These are phyloP conservation scores for Scaptomyza graminum DNA, from an alignment of 1,140 invertebrate species.

Conservation along the genomic window DNA sequence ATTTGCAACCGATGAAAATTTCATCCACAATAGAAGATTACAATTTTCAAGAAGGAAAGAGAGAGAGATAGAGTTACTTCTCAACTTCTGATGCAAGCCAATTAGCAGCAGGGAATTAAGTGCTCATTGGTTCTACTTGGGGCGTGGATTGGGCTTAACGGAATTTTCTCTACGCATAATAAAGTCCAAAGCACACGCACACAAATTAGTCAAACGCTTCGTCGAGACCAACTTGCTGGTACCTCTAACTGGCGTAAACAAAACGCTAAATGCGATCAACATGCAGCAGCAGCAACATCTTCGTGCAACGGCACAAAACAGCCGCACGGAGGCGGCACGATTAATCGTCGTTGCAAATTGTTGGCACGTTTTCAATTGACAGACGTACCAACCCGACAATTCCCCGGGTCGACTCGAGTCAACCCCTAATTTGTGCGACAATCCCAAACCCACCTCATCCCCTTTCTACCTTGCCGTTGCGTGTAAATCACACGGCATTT, in stretches of 20 bases:
- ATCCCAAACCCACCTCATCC: slow-evolving; percentile 6
- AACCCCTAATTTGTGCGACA: slow-evolving; percentile 77
- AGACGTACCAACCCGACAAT: slow-evolving; percentile 35
- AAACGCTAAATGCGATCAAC: slow-evolving; percentile 65
- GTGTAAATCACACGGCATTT: slow-evolving; percentile 81
- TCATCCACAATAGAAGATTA: neutral
- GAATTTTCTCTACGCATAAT: slow-evolving; percentile 58
- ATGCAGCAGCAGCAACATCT: slow-evolving; percentile 40
- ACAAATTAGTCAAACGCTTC: slow-evolving; percentile 65
- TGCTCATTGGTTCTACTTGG: slow-evolving; percentile 50
- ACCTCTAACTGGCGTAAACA: slow-evolving; percentile 60
- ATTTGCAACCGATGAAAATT: neutral
- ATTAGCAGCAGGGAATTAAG: slow-evolving; percentile 70
- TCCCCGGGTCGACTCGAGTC: slow-evolving; percentile 24
- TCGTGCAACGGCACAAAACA: slow-evolving; percentile 31
- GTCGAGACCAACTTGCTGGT: slow-evolving; percentile 43
- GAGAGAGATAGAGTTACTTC: neutral
- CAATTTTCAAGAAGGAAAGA: neutral
- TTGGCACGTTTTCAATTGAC: slow-evolving; percentile 84
- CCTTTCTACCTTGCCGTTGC: slow-evolving; percentile 38
- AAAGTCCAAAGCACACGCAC: slow-evolving; percentile 38
- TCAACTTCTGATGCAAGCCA: slow-evolving; percentile 34
- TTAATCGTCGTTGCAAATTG: slow-evolving; percentile 84
- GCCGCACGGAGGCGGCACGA: slow-evolving; percentile 59
- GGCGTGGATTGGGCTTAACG: neutral